Evolutionary conservation across 2,113 vertebrate genomes (phyloP), one percentile per base, ranked within the genome.

Genomic region (Ornithorhynchus anatinus): DNA sequence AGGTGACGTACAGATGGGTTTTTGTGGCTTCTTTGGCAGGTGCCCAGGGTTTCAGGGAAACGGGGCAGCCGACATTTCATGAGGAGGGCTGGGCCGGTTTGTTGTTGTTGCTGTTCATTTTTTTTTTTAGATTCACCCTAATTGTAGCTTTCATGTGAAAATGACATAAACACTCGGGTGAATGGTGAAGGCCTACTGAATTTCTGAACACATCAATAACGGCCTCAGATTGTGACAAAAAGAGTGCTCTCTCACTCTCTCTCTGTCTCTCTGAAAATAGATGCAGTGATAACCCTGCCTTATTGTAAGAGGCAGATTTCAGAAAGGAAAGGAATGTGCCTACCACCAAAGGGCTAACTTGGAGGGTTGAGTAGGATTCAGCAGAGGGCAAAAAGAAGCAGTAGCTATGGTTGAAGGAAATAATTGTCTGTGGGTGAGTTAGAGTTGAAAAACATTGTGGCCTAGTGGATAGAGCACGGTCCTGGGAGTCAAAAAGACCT

Each of bases 271-370:
- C 58, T 0, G 0, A 79, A 43, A 72, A 25, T 53, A 37, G 58
- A 45, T 72, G 72, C 61, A 65, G 25, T 38, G 52, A 39, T 32
- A 45, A 38, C 81, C 13, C 53, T 25, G 45, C 48, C 63, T 67
- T 44, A n/a, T 75, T 77, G 43, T 58, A 61, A 45, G 50, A 14
- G 32, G 75, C 78, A 80, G 85, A 81, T 80, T 72, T 75, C 47
- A 72, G 48, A 37, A 69, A 12, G 62, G 61, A 69, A 79, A 81
- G 45, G 2, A 0, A 33, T 37, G 8, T 70, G 66, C 48, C 31
- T 0, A 0, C 67, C 53, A 64, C 0, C 20, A 75, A 79, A 66
- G 52, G 42, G 16, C 62, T 58, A 51, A 37, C 60, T 4, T 45
- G n/a, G n/a, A n/a, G n/a, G n/a, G n/a, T n/a, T n/a, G n/a, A n/a